phyloP scores from a whole-genome alignment of 1,140 invertebrate genomes.

The Drosophila kohkoa region DNA sequence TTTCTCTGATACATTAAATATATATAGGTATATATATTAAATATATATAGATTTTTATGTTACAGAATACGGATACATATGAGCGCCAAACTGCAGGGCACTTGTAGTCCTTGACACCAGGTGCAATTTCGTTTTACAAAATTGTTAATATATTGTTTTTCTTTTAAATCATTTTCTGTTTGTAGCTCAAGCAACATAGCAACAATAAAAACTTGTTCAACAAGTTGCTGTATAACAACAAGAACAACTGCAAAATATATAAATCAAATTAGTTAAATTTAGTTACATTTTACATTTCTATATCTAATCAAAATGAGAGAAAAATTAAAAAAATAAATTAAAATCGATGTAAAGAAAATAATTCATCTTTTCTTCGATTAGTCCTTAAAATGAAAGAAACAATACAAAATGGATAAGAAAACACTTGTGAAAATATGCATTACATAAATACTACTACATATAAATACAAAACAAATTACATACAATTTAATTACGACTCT shows the following conservation, averaged over 20 bases:
- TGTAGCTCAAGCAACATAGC: conserved; percentile 65
- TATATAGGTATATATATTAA: conserved; percentile 36
- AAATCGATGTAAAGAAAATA: conserved; percentile 16
- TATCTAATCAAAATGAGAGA: conserved; percentile 60
- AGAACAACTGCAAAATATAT: conserved; percentile 28
- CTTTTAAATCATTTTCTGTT: conserved; percentile 62
- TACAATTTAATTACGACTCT: conserved; percentile 27
- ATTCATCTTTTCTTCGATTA: conserved; percentile 36
- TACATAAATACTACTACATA: conserved; percentile 69
- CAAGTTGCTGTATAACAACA: conserved; percentile 57
- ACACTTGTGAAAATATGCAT: conserved; percentile 80
- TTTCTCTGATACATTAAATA: conserved; percentile 30
- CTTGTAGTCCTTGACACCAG: conserved; percentile 9
- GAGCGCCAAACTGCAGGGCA: conserved; percentile 28
- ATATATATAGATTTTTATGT: conserved; percentile 56
- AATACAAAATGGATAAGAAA: conserved; percentile 24
- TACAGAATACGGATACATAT: conserved; percentile 79
- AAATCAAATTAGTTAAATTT: conserved; percentile 75
- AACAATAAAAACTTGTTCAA: conserved; percentile 70
- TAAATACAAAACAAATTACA: conserved; percentile 38
- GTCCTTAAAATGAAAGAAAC: conserved; percentile 53
- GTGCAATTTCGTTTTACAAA: conserved; percentile 38
- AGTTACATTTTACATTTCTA: conserved; percentile 76
- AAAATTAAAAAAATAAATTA: conserved; percentile 33
- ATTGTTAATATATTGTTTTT: conserved; percentile 66